A percentile compares a stretch with the other conserved stretches of the same genome.
phyloP scores from a whole-genome alignment of 2,113 vertebrate genomes.

The Cyprinodon variegatus region DNA sequence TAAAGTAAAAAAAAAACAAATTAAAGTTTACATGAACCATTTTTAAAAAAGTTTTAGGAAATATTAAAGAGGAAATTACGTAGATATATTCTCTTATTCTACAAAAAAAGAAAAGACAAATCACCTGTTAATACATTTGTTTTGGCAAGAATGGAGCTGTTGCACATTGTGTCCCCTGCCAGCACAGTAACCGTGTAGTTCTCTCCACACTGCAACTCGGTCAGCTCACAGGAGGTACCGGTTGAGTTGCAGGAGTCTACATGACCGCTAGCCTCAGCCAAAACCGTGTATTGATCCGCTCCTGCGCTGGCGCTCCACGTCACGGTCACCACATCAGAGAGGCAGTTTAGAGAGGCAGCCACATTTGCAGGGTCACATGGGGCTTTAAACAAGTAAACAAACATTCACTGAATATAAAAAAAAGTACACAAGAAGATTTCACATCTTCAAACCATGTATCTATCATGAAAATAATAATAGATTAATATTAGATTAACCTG shows the following conservation, averaged over 20 bases:
- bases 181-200: slow-evolving; percentile 73
- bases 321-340: slow-evolving; percentile 54
- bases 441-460: too few species aligned
- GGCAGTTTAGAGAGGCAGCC: slow-evolving; percentile 57
- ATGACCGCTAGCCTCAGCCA: slow-evolving; percentile 48
- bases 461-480: too few species aligned
- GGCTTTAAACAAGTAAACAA: slow-evolving; percentile 46
- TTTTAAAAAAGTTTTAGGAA: background rate
- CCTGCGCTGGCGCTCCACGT: slow-evolving; percentile 71
- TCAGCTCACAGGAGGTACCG: slow-evolving; percentile 66
- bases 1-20: background rate
- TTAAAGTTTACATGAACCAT: background rate
- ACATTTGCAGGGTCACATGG: slow-evolving; percentile 77
- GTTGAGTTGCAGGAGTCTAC: slow-evolving; percentile 47
- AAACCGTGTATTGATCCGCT: slow-evolving; percentile 65
- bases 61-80: background rate
- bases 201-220: slow-evolving; percentile 70
- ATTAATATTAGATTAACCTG: too few species aligned
- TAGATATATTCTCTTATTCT: background rate
- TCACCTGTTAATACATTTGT: slow-evolving; percentile 72
- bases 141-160: slow-evolving; percentile 64
- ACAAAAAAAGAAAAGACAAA: background rate
- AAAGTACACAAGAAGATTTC: too few species aligned
- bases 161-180: slow-evolving; percentile 72
- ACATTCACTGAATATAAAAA: background rate